Evolutionary conservation across 2,888 invertebrate species (phyloP).

Genomic region (Cyrtodaria siliqua): DNA sequence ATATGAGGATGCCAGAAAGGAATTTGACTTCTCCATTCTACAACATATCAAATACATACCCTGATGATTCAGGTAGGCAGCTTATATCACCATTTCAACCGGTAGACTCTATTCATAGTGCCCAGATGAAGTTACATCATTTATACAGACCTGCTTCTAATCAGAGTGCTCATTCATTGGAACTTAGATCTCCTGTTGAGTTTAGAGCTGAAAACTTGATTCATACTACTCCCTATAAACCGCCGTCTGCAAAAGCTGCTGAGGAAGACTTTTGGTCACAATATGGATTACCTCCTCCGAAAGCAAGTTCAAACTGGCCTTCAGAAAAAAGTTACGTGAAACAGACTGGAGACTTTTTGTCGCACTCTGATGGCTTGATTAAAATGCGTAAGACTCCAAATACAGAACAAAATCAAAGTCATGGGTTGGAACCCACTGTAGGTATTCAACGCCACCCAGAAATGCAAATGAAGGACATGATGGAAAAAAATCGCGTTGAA

Average conservation of each 20-base stretch:
- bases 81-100: conserved; percentile 6
- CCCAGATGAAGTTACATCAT: neutral
- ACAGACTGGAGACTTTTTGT: too few species aligned
- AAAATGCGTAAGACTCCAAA: too few species aligned
- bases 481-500: conserved; percentile 15
- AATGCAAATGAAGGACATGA: neutral
- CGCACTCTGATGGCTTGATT: too few species aligned
- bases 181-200: conserved; percentile 32
- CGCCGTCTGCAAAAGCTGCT: neutral
- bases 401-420: too few species aligned
- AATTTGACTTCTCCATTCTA: conserved; percentile 28
- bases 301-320: too few species aligned
- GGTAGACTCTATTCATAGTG: neutral
- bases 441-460: neutral
- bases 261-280: conserved; percentile 46
- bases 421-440: too few species aligned
- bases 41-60: conserved; percentile 48
- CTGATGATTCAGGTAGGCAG: conserved; percentile 26
- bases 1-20: conserved; percentile 11
- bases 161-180: conserved; percentile 15
- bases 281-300: conserved; percentile 31
- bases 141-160: conserved; percentile 14
- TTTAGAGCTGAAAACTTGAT: conserved; percentile 25
- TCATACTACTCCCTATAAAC: neutral
- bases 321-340: too few species aligned